A percentile compares a stretch with the other conserved stretches of the same genome.
Conservation (phyloP, 2,113 vertebrate species). For the Pterophyllum scalare region DNA sequence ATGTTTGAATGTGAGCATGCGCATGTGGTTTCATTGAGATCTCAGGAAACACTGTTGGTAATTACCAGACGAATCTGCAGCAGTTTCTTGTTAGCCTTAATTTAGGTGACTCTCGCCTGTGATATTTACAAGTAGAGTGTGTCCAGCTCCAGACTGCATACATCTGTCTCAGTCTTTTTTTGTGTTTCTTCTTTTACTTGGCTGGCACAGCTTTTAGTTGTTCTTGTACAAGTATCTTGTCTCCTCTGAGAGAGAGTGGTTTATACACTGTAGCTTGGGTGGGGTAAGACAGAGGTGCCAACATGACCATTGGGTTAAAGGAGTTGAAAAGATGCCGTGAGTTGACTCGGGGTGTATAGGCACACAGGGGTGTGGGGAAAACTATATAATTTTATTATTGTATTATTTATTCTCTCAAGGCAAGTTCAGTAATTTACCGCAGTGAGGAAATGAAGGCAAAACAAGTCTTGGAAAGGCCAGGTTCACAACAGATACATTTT, state of each 20-base stretch:
- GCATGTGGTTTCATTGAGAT: slow-evolving; percentile 64
- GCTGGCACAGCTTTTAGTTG: slow-evolving; percentile 72
- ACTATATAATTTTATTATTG: slow-evolving; percentile 53
- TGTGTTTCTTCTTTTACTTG: slow-evolving; percentile 55
- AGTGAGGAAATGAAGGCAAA: slow-evolving; percentile 47
- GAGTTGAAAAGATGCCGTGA: slow-evolving; percentile 20
- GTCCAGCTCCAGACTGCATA: slow-evolving; percentile 68
- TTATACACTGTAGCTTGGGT: slow-evolving; percentile 64
- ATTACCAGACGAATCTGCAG: slow-evolving; percentile 70
- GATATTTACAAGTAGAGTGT: slow-evolving; percentile 80
- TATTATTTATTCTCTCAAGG: slow-evolving; percentile 55
- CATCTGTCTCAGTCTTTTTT: slow-evolving; percentile 52
- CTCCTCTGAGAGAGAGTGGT: slow-evolving; percentile 69
- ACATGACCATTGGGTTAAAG: slow-evolving; percentile 68
- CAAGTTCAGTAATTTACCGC: slow-evolving; percentile 60
- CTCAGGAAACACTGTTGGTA: slow-evolving; percentile 70
- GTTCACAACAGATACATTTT: slow-evolving; percentile 48
- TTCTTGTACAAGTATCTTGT: slow-evolving; percentile 69
- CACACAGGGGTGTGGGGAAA: slow-evolving; percentile 65
- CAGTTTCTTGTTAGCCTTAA: slow-evolving; percentile 72
- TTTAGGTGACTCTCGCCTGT: slow-evolving; percentile 70
- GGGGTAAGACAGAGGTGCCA: slow-evolving; percentile 83
- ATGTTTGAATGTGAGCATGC: slow-evolving; percentile 65
- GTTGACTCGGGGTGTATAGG: slow-evolving; percentile 58
- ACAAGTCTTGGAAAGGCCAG: slow-evolving; percentile 62